phyloP scores from a whole-genome alignment of 2,113 vertebrate species.

The Trachemys scripta region DNA sequence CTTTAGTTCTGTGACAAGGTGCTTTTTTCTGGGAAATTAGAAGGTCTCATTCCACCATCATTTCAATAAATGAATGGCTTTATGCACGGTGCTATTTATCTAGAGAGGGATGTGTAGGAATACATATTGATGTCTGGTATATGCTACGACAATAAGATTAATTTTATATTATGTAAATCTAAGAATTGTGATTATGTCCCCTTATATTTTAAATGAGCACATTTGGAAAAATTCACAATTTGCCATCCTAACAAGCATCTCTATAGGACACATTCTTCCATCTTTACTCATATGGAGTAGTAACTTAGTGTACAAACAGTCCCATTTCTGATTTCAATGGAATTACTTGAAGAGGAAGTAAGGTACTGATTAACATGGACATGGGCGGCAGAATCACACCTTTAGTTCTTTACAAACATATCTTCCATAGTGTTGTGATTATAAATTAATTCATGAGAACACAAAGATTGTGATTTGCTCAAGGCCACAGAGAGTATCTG shows the following conservation, averaged over 20 bases:
- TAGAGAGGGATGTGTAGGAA: fast-evolving
- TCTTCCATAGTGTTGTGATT: too few species aligned
- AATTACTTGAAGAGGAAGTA: conserved; percentile 1
- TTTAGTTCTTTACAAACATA: neutral
- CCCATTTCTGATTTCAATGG: neutral
- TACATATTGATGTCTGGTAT: neutral
- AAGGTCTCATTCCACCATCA: neutral
- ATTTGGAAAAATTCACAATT: neutral
- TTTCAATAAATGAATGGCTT: neutral
- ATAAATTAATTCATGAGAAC: neutral
- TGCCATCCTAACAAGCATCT: neutral
- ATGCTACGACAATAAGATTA: neutral
- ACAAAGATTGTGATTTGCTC: neutral
- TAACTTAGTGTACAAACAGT: neutral
- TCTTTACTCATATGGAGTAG: neutral
- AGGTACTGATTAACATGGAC: neutral
- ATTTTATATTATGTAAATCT: neutral
- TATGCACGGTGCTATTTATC: neutral
- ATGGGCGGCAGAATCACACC: neutral
- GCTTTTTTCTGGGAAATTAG: neutral
- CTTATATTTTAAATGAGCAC: neutral
- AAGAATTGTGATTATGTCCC: neutral
- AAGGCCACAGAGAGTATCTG: neutral
- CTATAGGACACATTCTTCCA: neutral
- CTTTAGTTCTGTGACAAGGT: neutral